These are phyloP conservation scores for Yponomeuta malinellus DNA, from an alignment of 2,888 invertebrate species.

Conservation along the genomic window DNA sequence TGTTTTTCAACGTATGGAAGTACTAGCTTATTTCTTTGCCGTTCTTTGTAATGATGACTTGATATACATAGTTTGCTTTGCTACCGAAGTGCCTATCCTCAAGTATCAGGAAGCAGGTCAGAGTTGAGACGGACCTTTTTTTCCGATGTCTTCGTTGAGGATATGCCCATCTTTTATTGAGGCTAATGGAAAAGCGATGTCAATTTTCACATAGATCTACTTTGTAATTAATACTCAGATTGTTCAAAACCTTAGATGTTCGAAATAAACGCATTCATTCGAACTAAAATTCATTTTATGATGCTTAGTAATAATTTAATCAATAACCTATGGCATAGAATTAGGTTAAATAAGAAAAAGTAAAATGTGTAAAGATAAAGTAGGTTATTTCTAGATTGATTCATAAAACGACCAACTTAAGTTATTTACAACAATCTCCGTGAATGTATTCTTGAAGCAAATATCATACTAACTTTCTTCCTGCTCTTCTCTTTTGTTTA, in stretches of 20 bases:
- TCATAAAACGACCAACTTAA: conserved; percentile 1
- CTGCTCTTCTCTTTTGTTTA: neutral
- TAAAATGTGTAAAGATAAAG: neutral
- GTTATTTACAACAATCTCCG: neutral
- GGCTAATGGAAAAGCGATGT: conserved; percentile 12
- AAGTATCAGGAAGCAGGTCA: neutral
- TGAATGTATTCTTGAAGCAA: neutral
- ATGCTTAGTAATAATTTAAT: conserved; percentile 16
- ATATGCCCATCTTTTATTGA: neutral
- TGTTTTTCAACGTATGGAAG: neutral
- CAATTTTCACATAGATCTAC: conserved; percentile 9
- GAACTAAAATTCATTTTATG: neutral
- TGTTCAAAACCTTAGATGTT: conserved; percentile 16
- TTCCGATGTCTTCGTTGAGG: neutral
- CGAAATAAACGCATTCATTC: conserved; percentile 5
- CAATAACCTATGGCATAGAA: conserved; percentile 2
- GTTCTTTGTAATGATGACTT: neutral
- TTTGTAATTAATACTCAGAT: conserved; percentile 18
- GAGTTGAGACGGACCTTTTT: neutral
- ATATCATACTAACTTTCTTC: neutral
- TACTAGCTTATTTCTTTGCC: conserved; percentile 10
- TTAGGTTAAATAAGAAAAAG: neutral
- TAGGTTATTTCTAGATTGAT: neutral
- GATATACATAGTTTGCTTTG: neutral
- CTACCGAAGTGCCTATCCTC: neutral